A percentile compares a stretch with the other conserved stretches of the same genome.
Evolutionary conservation across 2,797 vertebrate species (phyloP).

Genomic region (Myiotriccus ornatus): DNA sequence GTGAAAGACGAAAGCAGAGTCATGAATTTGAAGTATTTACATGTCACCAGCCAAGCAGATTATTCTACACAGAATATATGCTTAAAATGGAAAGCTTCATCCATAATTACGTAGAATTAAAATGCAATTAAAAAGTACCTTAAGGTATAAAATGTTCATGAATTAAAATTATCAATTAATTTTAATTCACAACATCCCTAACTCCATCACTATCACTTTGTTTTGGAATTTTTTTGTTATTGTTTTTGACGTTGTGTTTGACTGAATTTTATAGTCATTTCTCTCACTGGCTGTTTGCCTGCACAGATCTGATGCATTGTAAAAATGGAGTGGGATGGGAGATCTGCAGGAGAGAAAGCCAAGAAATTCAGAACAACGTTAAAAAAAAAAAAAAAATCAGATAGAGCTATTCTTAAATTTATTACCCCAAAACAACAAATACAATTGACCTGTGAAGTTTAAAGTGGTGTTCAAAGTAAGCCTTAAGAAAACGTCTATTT

Average conservation of each 20-base stretch:
- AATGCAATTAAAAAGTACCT: neutral
- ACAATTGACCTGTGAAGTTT: neutral
- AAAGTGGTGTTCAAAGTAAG: neutral
- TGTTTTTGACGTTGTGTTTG: neutral
- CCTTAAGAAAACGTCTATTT: neutral
- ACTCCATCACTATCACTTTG: neutral
- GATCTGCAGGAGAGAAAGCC: neutral
- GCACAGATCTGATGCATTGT: neutral
- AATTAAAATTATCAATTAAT: neutral
- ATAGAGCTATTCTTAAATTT: neutral
- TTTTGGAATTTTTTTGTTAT: neutral
- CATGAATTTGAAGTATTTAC: neutral
- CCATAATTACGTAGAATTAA: neutral
- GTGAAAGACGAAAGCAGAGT: neutral
- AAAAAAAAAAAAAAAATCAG: neutral
- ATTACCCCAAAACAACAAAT: neutral
- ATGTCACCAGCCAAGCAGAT: neutral
- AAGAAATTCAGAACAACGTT: neutral
- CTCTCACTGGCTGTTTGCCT: neutral
- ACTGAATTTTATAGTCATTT: neutral
- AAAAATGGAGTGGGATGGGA: neutral
- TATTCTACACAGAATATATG: neutral
- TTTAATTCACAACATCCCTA: neutral
- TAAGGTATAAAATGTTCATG: neutral
- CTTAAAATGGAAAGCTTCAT: neutral